Evolutionary conservation across 2,113 vertebrate genomes (phyloP).

Genomic region (Osmerus mordax): DNA sequence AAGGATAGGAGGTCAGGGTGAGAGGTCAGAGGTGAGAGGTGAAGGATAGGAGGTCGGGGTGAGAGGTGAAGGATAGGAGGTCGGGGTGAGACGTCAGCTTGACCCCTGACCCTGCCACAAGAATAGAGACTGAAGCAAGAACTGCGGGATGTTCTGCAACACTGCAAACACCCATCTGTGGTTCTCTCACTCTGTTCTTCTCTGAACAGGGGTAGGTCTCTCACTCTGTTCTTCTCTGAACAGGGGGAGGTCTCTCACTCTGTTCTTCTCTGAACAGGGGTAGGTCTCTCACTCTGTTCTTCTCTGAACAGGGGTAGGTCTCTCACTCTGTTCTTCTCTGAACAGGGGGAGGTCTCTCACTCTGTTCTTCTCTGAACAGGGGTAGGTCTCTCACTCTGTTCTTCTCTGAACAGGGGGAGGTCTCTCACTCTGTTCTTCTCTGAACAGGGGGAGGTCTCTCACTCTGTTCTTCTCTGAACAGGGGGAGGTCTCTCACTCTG

Average conservation of each 20-base stretch:
- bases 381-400: neutral
- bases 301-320: neutral
- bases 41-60: no score
- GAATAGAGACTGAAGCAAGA: neutral
- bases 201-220: neutral
- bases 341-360: neutral
- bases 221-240: neutral
- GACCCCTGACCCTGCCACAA: neutral
- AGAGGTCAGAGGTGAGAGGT: no score
- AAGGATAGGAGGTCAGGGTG: no score
- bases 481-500: neutral
- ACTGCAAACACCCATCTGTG: neutral
- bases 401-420: neutral
- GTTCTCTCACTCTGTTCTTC: neutral
- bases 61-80: neutral
- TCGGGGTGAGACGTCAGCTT: neutral
- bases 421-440: neutral
- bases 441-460: neutral
- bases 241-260: neutral
- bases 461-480: neutral
- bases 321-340: neutral
- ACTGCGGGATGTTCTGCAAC: no score
- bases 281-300: neutral
- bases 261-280: neutral
- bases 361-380: neutral